These are phyloP conservation scores for Micromussa lordhowensis DNA, from an alignment of 92 coral and sea anemone genomes.

Conservation along the genomic window DNA sequence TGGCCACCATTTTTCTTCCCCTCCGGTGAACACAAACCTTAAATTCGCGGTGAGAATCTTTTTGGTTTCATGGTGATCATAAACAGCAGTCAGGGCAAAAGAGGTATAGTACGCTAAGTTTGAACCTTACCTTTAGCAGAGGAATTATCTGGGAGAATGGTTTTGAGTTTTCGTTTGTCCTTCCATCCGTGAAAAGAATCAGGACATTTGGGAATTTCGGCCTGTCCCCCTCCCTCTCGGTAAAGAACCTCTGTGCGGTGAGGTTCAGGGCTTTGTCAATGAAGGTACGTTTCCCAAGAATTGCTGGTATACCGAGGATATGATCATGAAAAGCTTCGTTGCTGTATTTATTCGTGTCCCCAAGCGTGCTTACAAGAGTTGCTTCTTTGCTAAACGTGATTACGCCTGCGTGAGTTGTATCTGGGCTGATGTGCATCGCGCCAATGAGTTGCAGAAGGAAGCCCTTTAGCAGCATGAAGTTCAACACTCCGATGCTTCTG, in stretches of 20 bases:
- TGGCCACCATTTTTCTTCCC: no score
- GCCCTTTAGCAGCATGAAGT: conserved; percentile 9
- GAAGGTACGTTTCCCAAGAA: background rate
- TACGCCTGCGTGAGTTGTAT: conserved; percentile 1
- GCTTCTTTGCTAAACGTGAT: background rate
- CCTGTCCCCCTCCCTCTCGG: conserved; percentile 11
- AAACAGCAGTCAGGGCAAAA: no score
- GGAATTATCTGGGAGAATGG: conserved; percentile 1
- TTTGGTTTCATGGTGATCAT: no score
- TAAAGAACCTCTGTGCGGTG: background rate
- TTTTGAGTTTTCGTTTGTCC: background rate
- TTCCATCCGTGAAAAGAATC: conserved; percentile 21
- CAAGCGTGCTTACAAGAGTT: background rate
- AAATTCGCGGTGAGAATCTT: no score
- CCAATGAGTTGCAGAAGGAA: background rate
- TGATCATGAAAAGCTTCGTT: background rate
- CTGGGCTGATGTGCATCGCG: conserved; percentile 13
- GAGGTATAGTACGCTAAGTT: no score
- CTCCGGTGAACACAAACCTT: no score
- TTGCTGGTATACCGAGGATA: background rate
- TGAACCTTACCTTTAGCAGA: background rate
- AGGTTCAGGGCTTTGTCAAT: conserved; percentile 11
- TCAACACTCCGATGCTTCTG: background rate
- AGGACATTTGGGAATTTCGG: conserved; percentile 14
- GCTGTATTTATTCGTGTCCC: background rate